Conservation (phyloP, 1,140 invertebrate species). For the Rhysida immarginata region DNA sequence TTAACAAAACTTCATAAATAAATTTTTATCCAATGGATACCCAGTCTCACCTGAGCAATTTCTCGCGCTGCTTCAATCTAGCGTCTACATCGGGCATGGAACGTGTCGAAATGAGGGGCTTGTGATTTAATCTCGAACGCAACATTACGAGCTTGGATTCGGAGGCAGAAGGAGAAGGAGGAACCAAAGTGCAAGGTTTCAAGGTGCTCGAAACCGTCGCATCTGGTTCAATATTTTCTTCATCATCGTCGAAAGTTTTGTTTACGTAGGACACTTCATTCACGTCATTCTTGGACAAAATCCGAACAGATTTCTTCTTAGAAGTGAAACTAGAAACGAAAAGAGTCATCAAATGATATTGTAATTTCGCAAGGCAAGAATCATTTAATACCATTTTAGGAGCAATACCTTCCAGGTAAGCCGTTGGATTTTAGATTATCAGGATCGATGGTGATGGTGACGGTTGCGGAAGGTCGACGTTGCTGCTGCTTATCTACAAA, state of each 20-base stretch:
- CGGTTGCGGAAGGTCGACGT: background rate
- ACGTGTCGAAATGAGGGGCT: slow-evolving; percentile 49
- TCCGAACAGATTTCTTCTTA: background rate
- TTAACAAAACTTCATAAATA: no score
- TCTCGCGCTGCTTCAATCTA: slow-evolving; percentile 47
- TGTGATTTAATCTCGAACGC: slow-evolving; percentile 33
- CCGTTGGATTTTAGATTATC: background rate
- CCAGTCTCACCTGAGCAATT: slow-evolving; percentile 16
- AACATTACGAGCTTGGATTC: background rate
- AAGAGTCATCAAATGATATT: no score
- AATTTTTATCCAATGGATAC: no score
- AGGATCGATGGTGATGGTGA: background rate
- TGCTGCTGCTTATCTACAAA: slow-evolving; percentile 47
- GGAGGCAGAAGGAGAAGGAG: background rate
- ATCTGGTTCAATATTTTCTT: background rate
- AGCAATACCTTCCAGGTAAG: no score
- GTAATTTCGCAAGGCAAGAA: no score
- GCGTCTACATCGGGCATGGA: slow-evolving; percentile 70
- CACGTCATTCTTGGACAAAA: no score
- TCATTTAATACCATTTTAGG: no score
- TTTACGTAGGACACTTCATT: background rate
- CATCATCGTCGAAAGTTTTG: background rate
- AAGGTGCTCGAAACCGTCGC: background rate
- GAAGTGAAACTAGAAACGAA: no score
- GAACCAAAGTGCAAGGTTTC: background rate